Base-by-base conservation (phyloP, 1,140 invertebrate genomes). In the Cepaea nemoralis region DNA sequence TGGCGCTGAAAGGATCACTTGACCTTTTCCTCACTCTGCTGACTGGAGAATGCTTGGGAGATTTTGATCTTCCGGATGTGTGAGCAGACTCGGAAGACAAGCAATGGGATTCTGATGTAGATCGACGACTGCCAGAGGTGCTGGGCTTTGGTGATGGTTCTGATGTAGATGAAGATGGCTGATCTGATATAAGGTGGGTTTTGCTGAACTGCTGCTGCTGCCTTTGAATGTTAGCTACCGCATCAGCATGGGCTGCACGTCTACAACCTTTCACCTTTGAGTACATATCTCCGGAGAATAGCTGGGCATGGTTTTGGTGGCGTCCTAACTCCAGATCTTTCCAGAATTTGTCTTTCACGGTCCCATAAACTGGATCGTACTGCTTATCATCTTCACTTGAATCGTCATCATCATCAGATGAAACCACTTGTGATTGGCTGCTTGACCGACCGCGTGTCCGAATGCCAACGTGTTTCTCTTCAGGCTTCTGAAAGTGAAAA, bases 191-290 rank as follows among this genome's bases (percentile, higher is more conserved):
- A 71, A 71, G 69, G 2, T 55, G 50, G 8, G 33, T 6, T 50
- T 50, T 45, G 14, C 39, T 79, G 6, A 40, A 39, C 40, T 35
- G n/a, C 24, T 71, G 67, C 45, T 80, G 78, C 31, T 71, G 67
- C n/a, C 48, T 80, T 10, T 80, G 67, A n/a, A 80, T 80, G 40
- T 73, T 80, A 12, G 67, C 48, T 16, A 73, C 78, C 10, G 78
- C 78, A 3, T 80, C 78, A 73, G 78, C 78, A 73, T 80, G 78
- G 27, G 78, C 78, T 8, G 78, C 59, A 50, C 78, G 40, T 48
- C 59, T 35, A n/a, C 42, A 80, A 12, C 78, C 78, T 59, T 80
- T 80, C 19, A 80, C 59, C 73, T 80, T 80, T 40, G 78, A 80
- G 33, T 80, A 80, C 78, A 80, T 80, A 48, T 80, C 78, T 27